A percentile compares a stretch with the other conserved stretches of the same genome.
phyloP scores from a whole-genome alignment of 1,140 invertebrate species.

The Conus ventricosus region DNA sequence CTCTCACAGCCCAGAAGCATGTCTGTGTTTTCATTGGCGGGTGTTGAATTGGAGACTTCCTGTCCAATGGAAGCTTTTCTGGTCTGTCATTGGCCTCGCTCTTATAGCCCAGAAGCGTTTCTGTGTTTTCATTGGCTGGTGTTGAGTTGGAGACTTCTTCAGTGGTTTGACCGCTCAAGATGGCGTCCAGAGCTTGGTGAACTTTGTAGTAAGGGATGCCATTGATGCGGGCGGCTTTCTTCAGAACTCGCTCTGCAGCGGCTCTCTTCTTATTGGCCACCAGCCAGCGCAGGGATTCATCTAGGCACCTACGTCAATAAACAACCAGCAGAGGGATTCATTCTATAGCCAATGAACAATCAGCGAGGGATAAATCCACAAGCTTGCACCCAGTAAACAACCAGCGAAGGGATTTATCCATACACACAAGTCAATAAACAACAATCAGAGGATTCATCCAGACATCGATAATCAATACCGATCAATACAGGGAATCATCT shows the following conservation, averaged over 20 bases:
- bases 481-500: too few relatives aligned
- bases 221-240: slow-evolving; percentile 40
- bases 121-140: slow-evolving; percentile 1
- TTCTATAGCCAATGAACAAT: too few relatives aligned
- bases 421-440: too few relatives aligned
- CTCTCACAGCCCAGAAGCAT: too few relatives aligned
- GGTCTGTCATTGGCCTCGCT: neutral
- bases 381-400: slow-evolving; percentile 11
- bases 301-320: slow-evolving; percentile 29
- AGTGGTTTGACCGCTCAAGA: neutral
- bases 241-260: slow-evolving; percentile 38
- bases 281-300: slow-evolving; percentile 53
- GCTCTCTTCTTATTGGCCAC: slow-evolving; percentile 39
- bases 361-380: too few relatives aligned
- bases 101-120: neutral
- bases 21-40: too few relatives aligned
- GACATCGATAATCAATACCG: too few relatives aligned
- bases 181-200: neutral
- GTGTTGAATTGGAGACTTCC: too few relatives aligned
- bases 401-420: too few relatives aligned
- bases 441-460: too few relatives aligned
- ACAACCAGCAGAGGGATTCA: too few relatives aligned
- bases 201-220: slow-evolving; percentile 30
- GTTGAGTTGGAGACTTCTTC: neutral
- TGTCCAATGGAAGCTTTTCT: neutral